These are phyloP conservation scores for Euwallacea fornicatus DNA, from an alignment of 1,140 invertebrate genomes.

Conservation along the genomic window DNA sequence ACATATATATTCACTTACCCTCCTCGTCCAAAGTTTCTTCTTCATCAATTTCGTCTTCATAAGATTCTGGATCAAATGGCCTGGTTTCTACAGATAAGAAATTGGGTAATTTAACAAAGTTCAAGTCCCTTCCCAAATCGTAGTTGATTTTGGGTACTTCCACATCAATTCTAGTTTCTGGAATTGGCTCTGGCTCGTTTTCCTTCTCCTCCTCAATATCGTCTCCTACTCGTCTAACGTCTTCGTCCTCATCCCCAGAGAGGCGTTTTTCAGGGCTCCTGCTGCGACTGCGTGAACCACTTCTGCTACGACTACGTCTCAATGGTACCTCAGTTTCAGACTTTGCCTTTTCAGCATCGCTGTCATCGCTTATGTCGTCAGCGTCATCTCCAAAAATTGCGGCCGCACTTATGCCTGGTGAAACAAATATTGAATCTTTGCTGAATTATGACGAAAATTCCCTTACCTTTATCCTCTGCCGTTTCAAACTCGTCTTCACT, in stretches of 20 bases:
- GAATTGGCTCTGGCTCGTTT: constrained; percentile 74
- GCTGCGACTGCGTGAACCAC: constrained; percentile 55
- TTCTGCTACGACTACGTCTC: constrained; percentile 43
- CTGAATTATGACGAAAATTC: neutral
- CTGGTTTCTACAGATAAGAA: constrained; percentile 90
- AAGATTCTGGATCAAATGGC: constrained; percentile 92
- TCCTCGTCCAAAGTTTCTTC: constrained; percentile 98
- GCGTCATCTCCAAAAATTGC: constrained; percentile 89
- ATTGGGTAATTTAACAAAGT: constrained; percentile 94
- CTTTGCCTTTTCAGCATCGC: constrained; percentile 68
- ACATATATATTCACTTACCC: constrained; percentile 62
- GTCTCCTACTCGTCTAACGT: constrained; percentile 39
- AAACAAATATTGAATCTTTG: neutral
- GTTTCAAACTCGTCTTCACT: constrained; percentile 56
- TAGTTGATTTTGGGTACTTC: constrained; percentile 95
- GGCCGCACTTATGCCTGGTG: constrained; percentile 62
- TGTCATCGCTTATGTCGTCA: constrained; percentile 85
- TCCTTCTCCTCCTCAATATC: constrained; percentile 63
- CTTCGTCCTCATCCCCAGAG: constrained; percentile 45
- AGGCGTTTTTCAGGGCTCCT: constrained; percentile 48
- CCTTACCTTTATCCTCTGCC: constrained; percentile 46
- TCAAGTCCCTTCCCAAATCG: constrained; percentile 86
- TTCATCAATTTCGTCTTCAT: constrained; percentile 99
- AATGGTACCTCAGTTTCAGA: constrained; percentile 48
- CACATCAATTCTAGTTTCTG: constrained; percentile 93